Evolutionary conservation across 2,797 vertebrate species (phyloP), one percentile per base, ranked within the genome.

Genomic region (Monodelphis domestica): DNA sequence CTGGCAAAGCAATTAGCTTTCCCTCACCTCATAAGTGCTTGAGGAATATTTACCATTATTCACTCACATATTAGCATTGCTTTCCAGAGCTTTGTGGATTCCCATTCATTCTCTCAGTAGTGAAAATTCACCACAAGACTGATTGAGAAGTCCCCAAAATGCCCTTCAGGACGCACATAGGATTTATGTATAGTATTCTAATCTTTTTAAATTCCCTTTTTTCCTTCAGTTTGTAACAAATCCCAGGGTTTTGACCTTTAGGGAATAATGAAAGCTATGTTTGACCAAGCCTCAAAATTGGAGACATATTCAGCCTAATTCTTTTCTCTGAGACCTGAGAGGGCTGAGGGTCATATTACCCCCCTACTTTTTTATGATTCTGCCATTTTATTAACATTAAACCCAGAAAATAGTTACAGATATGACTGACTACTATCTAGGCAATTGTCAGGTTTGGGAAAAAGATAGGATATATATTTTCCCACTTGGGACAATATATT

Each of bases 41-140:
- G 91, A 94, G 94, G 78, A 15, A 89, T 57, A 91, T n/a, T 89
- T 95, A 56, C 30, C 53, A 87, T 90, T 57, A 89, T 33, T 94
- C 45, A 92, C 0, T 52, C 29, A 29, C 45, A 51, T 89, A 92
- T 90, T 50, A 96, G 90, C 52, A 51, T 92, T 29, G 53, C 90
- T 84, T 55, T 94, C 51, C 51, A 3, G 7, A 78, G 52, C 90
- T 91, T 55, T 90, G 33, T 57, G 38, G 17, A 78, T 90, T 88
- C 28, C 24, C 54, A 38, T 2, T 90, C 10, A 78, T 12, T 15
- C 26, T 54, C 70, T 6, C 2, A 70, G 26, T 24, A 90, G 95
- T 0, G 10, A 91, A 38, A 29, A 87, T 28, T 1, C 7, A 24
- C 15, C 5, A 24, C 3, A 17, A 6, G 1, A 5, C n/a, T 5